Base-by-base conservation (phyloP, 2,888 invertebrate genomes). In the Tiliacea aurago region DNA sequence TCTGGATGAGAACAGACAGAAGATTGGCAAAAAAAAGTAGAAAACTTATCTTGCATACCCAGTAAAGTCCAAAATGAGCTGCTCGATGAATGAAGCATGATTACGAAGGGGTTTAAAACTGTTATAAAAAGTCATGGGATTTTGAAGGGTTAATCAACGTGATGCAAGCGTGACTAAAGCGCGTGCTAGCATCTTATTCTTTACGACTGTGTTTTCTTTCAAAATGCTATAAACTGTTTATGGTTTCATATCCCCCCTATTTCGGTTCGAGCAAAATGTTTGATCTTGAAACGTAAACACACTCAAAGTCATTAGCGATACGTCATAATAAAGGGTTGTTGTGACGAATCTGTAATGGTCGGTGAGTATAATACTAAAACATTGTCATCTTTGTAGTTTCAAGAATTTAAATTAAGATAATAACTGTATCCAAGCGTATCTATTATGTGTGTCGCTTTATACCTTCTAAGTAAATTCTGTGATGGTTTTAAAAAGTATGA, bases 191-290 rank as follows among this genome's bases (percentile, higher is more conserved):
- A 82, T 89, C 88, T 89, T 89, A 88, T 87, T 87, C 87, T 90
- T 91, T 89, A 90, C 87, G 88, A 88, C 78, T 80, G 62, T 86
- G 90, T 91, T 91, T 90, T 88, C 86, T 89, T 88, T 88, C 83
- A 84, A 85, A 84, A 84, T 74, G 83, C 84, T 72, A 81, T 88
- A 83, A 87, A 86, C 71, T 78, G 83, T 80, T 84, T 86, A 80
- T 84, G 84, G 84, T 84, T 87, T 86, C 78, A 80, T 81, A 78
- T 82, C 75, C 74, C 74, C 68, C 78, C 83, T 82, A 85, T 87
- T 87, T 84, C 79, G 83, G 79, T 82, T 73, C 59, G 53, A 75
- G 83, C 79, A 67, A 70, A 84, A 78, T 86, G 86, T 87, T 86
- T 87, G 84, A 86, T 87, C 76, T 87, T 74, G 72, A 80, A 73